Percentiles rank a stretch among this genome's conserved stretches.
phyloP scores from a whole-genome alignment of 1,140 invertebrate genomes.

The Mya arenaria region DNA sequence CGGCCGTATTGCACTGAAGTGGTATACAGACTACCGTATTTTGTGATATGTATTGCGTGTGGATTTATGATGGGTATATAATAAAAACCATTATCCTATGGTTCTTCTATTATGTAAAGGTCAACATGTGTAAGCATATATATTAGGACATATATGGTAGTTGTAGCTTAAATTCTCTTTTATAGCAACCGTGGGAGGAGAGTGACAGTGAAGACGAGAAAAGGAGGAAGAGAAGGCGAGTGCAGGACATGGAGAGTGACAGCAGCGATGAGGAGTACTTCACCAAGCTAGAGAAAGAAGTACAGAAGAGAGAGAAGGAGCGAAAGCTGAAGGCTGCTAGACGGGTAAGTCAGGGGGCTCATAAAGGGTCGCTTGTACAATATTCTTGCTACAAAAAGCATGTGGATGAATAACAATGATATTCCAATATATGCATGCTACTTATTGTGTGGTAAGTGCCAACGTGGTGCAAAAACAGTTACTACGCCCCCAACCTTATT shows the following conservation, averaged over 20 bases:
- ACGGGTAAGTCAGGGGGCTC: background rate
- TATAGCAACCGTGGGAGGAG: conserved; percentile 19
- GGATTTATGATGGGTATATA: too few relatives aligned
- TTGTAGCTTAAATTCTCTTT: too few relatives aligned
- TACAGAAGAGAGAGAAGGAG: background rate
- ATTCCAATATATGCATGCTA: too few relatives aligned
- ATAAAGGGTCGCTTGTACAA: background rate
- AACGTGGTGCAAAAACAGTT: background rate
- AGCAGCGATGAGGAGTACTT: background rate
- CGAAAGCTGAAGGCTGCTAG: background rate
- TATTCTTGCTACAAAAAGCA: background rate
- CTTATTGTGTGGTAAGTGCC: background rate
- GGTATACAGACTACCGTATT: too few relatives aligned
- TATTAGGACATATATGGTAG: background rate
- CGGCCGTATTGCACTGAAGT: too few relatives aligned
- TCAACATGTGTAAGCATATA: background rate
- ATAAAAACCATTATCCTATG: too few relatives aligned
- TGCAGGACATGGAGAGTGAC: background rate
- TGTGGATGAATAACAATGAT: too few relatives aligned
- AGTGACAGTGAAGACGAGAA: background rate
- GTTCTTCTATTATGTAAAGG: too few relatives aligned
- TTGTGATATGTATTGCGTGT: too few relatives aligned
- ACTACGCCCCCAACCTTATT: conserved; percentile 5
- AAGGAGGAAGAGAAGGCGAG: background rate
- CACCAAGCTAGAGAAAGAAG: too few relatives aligned